These are phyloP conservation scores for Riparia riparia DNA, from an alignment of 2,113 vertebrate species.

Conservation along the genomic window DNA sequence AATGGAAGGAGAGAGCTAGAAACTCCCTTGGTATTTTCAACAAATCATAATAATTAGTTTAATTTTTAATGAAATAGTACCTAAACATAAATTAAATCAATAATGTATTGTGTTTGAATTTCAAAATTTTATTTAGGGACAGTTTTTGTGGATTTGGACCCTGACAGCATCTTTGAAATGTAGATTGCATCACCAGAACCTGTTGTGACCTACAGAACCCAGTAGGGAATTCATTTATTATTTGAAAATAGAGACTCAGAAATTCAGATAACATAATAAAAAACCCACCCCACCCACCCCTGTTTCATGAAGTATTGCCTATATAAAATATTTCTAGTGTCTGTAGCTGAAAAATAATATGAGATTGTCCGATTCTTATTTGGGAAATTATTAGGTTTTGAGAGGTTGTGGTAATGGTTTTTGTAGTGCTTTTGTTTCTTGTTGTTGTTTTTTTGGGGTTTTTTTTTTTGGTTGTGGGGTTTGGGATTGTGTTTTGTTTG, in stretches of 20 bases:
- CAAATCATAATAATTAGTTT: not conserved
- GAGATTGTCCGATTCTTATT: not conserved
- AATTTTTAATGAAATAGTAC: not conserved
- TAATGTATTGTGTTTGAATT: not conserved
- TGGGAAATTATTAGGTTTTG: not conserved
- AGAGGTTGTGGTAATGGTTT: not conserved
- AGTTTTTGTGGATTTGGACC: not conserved
- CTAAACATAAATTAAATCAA: not conserved
- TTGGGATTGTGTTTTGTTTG: too few relatives aligned
- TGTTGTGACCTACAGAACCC: not conserved
- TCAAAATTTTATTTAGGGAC: not conserved
- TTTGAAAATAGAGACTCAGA: not conserved
- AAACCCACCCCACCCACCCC: fast-evolving
- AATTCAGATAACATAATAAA: not conserved
- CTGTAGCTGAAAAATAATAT: not conserved
- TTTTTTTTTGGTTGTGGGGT: not conserved
- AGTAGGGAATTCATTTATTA: not conserved
- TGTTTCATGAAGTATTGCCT: not conserved
- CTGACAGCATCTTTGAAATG: not conserved
- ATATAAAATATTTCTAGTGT: not conserved
- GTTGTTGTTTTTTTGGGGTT: not conserved
- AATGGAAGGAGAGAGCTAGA: not conserved
- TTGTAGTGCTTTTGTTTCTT: not conserved
- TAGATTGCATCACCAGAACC: not conserved
- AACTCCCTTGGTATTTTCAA: not conserved